phyloP scores from a whole-genome alignment of 2,113 vertebrate species.

The Thamnaconus septentrionalis region DNA sequence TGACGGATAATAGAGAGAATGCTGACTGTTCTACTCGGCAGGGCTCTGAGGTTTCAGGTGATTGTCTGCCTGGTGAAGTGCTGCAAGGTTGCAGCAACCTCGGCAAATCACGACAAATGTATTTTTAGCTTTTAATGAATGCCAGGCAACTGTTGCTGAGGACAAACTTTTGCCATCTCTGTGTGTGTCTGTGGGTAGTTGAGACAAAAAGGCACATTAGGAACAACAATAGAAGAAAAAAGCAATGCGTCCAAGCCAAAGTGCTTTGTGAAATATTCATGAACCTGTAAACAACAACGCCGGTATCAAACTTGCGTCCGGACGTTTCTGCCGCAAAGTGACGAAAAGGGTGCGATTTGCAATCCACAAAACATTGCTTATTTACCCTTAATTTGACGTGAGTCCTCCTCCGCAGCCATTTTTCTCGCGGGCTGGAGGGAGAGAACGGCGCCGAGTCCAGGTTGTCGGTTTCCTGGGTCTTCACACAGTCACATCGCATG shows the following conservation, averaged over 20 bases:
- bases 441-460: constrained; percentile 81
- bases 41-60: constrained; percentile 10
- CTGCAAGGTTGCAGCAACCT: constrained; percentile 30
- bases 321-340: too few species aligned
- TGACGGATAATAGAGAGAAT: not conserved
- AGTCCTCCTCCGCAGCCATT: constrained; percentile 93
- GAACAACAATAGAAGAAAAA: not conserved
- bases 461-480: constrained; percentile 80
- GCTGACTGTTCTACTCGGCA: constrained; percentile 28
- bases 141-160: constrained; percentile 15
- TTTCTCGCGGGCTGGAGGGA: constrained; percentile 87
- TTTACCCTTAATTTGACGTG: constrained; percentile 93
- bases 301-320: constrained; percentile 1
- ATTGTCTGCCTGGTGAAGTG: constrained; percentile 30
- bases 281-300: not conserved
- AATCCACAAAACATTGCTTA: too few species aligned
- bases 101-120: constrained; percentile 6
- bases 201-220: constrained; percentile 1
- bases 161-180: not conserved
- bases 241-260: constrained; percentile 1
- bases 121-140: constrained; percentile 35
- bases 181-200: constrained; percentile 10
- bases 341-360: too few species aligned
- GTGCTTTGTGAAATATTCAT: constrained; percentile 20
- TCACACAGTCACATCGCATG: constrained; percentile 87